Evolutionary conservation across 2,888 invertebrate species (phyloP), one percentile per base, ranked within the genome.

Genomic region (Ferdinandea cuprea): DNA sequence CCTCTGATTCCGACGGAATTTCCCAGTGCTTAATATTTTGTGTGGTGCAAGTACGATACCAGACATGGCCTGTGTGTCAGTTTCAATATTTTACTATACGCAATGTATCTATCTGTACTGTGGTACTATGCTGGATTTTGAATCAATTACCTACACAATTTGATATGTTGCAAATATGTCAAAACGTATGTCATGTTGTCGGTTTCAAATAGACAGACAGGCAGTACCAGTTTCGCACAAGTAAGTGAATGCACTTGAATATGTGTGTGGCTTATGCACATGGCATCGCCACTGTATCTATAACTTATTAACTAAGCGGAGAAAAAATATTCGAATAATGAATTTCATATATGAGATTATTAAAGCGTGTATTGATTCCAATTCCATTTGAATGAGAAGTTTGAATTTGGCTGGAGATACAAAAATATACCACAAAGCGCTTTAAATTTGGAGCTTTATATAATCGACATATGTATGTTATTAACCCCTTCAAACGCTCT

Each of bases 131-230:
- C 50, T 35, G 15, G 54, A 28, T 56, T 46, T 37, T 21, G 54
- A 56, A 63, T 65, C 30, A 65, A 73, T 73, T 73, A 65, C 56
- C 48, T 56, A 65, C 63, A 54, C 61, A 63, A 65, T 65, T 65
- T 65, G 73, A 48, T 52, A 73, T 48, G 37, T 30, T 48, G 65
- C 17, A 30, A 73, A 73, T 15, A 21, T 56, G 56, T 56, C 56
- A 37, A 65, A 65, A 40, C 11, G 52, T 56, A 65, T 56, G 65
- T 13, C 15, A 19, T 42, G 30, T 11, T 72, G 71, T 72, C 71
- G 13, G 13, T n/a, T 42, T n/a, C n/a, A n/a, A n/a, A 11, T 11
- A n/a, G 13, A 52, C 32, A 32, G 37, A 50, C 40, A 37, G 37
- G 19, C 25, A 46, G 40, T 19, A 52, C 40, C 11, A 50, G 71